Conservation (phyloP, 2,797 vertebrate species). For the Spea hammondii region DNA sequence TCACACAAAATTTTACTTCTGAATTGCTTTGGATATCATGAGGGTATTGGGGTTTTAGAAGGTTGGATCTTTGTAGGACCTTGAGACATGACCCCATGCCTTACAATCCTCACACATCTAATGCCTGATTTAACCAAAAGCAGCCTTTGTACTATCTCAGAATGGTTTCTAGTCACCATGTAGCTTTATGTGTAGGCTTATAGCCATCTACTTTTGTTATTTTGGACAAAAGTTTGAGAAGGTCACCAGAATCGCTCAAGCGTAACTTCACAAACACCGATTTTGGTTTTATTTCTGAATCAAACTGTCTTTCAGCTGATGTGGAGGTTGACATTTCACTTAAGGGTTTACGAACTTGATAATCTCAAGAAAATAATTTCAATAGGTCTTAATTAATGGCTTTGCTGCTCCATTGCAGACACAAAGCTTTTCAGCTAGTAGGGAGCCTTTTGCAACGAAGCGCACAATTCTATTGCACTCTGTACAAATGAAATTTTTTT, state of each 20-base stretch:
- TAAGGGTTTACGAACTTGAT: constrained; percentile 34
- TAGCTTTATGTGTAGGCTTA: background rate
- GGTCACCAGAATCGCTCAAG: constrained; percentile 27
- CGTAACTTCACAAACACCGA: constrained; percentile 17
- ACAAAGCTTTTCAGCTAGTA: constrained; percentile 29
- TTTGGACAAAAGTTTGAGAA: constrained; percentile 19
- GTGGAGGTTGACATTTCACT: constrained; percentile 33
- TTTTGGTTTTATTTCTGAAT: constrained; percentile 12
- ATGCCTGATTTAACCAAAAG: no score
- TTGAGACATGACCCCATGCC: no score
- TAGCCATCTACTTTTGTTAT: background rate
- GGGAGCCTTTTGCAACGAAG: constrained; percentile 35
- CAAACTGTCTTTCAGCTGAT: background rate
- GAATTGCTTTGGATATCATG: no score
- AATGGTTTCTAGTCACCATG: no score
- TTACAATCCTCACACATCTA: no score
- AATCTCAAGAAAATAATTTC: constrained; percentile 48
- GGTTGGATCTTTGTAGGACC: no score
- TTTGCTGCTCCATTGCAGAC: constrained; percentile 49
- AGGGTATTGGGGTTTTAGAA: no score
- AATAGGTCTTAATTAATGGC: constrained; percentile 49
- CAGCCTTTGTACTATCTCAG: no score
- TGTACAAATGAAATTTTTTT: constrained; percentile 1
- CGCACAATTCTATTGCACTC: constrained; percentile 9
- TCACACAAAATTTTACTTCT: no score